Evolutionary conservation across 2,113 vertebrate genomes (phyloP), one percentile per base, ranked within the genome.

Genomic region (Heptranchias perlo): DNA sequence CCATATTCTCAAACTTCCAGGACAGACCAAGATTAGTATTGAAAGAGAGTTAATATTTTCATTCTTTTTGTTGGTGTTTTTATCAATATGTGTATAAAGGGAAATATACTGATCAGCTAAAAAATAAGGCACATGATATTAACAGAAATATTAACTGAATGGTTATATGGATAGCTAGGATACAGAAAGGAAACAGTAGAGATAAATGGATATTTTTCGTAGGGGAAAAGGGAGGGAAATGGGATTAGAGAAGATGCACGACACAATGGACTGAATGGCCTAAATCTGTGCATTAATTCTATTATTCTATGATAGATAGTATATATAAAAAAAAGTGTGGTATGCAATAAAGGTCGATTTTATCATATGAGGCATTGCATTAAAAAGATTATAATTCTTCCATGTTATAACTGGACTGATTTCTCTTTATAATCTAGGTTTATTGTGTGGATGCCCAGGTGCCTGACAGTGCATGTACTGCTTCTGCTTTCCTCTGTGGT

Each of bases 401-500:
- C 78, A 44, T 82, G 1, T 82, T 82, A 82, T 58, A 18, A 96
- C 35, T 47, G 23, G 49, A 3, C 31, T 31, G 47, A 13, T 65
- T 49, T 73, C 25, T 47, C 69, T 93, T 4, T 67, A 47, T 4
- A 31, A 35, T 65, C n/a, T 67, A 94, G 64, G 52, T 89, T 14
- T 96, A 94, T 49, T 96, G 65, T 47, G 47, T 84, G 21, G 87
- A 96, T 64, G 13, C 64, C 31, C 64, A 94, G 92, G 54, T 96
- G 54, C 49, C 84, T 49, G 96, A 96, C 62, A 91, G 39, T 89
- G 58, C 96, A 62, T 91, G 96, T 6, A n/a, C 61, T 25, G 86
- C 61, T 84, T 89, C 86, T n/a, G 96, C 96, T 61, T 93, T 96
- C 84, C 62, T 96, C 54, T 93, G 86, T 92, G 86, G 96, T 18